A percentile compares a stretch with the other conserved stretches of the same genome.
phyloP scores from a whole-genome alignment of 1,140 invertebrate species.

The Polyergus mexicanus region DNA sequence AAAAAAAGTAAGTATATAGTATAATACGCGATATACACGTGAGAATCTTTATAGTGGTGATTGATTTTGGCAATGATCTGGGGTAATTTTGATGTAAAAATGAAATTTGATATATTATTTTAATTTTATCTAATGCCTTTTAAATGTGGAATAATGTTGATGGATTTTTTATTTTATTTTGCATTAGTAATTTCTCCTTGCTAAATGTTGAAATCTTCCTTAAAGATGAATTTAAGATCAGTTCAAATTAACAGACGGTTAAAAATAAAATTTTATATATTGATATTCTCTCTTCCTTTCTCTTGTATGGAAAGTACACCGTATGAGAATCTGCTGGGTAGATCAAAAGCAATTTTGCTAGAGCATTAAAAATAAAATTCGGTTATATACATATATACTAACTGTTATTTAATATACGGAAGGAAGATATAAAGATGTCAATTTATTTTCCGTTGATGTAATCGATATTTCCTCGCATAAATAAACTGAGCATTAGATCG shows the following conservation, averaged over 20 bases:
- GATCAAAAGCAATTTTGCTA: background rate
- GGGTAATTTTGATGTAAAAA: background rate
- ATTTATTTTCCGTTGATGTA: background rate
- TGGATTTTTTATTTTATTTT: background rate
- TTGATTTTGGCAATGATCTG: background rate
- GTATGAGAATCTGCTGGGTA: background rate
- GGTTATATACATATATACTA: background rate
- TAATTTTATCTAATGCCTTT: background rate
- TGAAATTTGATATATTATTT: background rate
- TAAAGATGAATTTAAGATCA: background rate
- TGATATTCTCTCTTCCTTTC: too few species aligned
- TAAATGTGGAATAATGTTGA: background rate
- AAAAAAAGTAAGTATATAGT: conserved; percentile 14
- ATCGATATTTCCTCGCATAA: background rate
- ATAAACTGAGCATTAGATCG: background rate
- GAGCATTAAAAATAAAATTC: background rate
- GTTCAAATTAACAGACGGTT: background rate
- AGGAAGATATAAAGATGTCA: background rate
- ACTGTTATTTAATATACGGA: background rate
- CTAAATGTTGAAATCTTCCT: background rate
- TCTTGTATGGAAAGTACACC: background rate
- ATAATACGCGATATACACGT: background rate
- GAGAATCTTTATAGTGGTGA: background rate
- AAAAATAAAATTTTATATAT: background rate
- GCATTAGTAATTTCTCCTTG: background rate